Evolutionary conservation across 1,140 invertebrate species (phyloP), one percentile per base, ranked within the genome.

Genomic region (Cyclargus thomasi): DNA sequence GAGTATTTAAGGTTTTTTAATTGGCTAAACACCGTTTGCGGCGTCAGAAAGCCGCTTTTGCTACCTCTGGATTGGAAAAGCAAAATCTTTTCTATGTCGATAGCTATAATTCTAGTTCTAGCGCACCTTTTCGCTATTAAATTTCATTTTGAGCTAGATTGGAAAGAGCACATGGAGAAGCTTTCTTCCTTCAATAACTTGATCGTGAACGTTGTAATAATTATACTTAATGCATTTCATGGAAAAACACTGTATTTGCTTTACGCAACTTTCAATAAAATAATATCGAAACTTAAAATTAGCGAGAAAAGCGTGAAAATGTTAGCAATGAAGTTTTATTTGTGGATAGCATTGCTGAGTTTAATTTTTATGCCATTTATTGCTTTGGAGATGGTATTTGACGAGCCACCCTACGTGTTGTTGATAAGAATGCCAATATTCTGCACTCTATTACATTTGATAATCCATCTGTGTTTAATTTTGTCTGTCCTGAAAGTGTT

Each of bases 401-500:
- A 23, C 5, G 39, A 67, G 55, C 72, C 75, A 53, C 80, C 81
- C 0, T 87, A 73, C 47, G 63, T 77, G 59, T 23, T 83, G 59
- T 1, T 85, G 14, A 70, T 77, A 57, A 81, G 72, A 66, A 81
- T 82, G 62, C 83, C 82, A 4, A 71, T 77, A 39, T 85, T 79
- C 72, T 65, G 85, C 3, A 70, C 78, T 0, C 67, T 77, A 4
- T 66, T 70, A 23, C 80, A 88, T 70, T 74, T 85, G 39, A 68
- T 79, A 20, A 57, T 79, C 47, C 83, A 86, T 71, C 74, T 88
- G 22, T 77, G 70, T 65, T 53, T 84, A 47, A 64, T 84, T 8
- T 66, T 82, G 14, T 75, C 78, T 16, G 17, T 81, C n/a, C 65
- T 85, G 36, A 85, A 78, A 64, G 36, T 76, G 22, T 65, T 88